Evolutionary conservation across 2,888 invertebrate species (phyloP).

Genomic region (Sturmia bella): DNA sequence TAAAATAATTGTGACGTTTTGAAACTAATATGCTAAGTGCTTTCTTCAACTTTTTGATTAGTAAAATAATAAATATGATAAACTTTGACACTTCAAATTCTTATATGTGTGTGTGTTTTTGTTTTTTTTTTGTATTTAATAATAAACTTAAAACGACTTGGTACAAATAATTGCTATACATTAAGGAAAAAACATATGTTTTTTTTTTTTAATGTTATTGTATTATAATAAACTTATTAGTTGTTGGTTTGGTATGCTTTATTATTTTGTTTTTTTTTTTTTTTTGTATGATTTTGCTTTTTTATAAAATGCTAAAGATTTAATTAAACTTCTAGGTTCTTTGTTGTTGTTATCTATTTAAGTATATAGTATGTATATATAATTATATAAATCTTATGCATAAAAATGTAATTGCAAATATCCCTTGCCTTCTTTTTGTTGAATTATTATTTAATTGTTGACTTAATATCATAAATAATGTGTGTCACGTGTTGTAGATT

Average conservation of each 20-base stretch:
- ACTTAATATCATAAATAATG: conserved; percentile 47
- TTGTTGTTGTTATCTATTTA: conserved; percentile 58
- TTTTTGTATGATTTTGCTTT: conserved; percentile 51
- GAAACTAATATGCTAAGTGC: too few relatives aligned
- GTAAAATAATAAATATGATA: background rate
- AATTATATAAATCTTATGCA: conserved; percentile 67
- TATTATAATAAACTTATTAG: conserved; percentile 32
- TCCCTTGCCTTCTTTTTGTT: conserved; percentile 67
- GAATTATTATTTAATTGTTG: conserved; percentile 50
- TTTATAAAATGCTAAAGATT: conserved; percentile 61
- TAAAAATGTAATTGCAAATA: conserved; percentile 70
- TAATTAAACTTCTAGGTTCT: conserved; percentile 47
- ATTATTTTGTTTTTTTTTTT: conserved; percentile 28
- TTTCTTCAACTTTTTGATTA: too few relatives aligned
- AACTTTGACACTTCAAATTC: conserved; percentile 44
- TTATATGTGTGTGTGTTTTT: background rate
- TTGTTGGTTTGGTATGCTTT: conserved; percentile 34
- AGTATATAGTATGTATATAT: conserved; percentile 48
- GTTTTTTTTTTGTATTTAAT: background rate
- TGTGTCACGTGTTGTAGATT: conserved; percentile 36
- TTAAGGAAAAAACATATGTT: conserved; percentile 8
- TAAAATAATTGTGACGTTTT: too few relatives aligned
- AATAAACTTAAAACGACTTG: conserved; percentile 25
- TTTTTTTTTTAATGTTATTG: background rate
- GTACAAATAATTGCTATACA: background rate